Percentiles rank a stretch among this genome's conserved stretches.
Conservation (phyloP, 2,113 vertebrate genomes). For the Tursiops truncatus region DNA sequence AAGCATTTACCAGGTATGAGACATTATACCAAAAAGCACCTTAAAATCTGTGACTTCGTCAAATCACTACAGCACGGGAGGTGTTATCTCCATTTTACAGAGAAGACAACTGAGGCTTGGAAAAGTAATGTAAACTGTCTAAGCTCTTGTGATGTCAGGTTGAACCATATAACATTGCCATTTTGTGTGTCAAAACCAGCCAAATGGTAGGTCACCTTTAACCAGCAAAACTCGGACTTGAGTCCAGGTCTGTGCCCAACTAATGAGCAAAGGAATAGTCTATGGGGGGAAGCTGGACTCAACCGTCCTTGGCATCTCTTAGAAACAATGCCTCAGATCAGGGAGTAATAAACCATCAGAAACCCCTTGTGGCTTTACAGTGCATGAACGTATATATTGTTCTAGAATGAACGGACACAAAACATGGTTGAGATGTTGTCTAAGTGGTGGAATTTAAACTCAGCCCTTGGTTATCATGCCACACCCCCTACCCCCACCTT, state of each 20-base stretch:
- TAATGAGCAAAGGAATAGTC: not conserved
- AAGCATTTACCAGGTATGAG: not conserved
- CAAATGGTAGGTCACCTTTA: not conserved
- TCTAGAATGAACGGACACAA: not conserved
- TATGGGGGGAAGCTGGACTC: not conserved
- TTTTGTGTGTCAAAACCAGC: not conserved
- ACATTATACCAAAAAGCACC: not conserved
- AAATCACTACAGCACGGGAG: not conserved
- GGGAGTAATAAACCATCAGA: not conserved
- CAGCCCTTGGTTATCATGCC: not conserved
- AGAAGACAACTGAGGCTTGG: not conserved
- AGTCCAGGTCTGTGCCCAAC: not conserved
- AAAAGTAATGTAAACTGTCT: not conserved
- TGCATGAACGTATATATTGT: not conserved
- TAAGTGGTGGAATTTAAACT: not conserved
- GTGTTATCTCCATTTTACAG: not conserved
- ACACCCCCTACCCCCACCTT: not conserved
- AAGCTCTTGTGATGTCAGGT: not conserved
- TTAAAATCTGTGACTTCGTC: not conserved
- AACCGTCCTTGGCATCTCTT: not conserved
- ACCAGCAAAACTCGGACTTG: not conserved
- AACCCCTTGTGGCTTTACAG: not conserved
- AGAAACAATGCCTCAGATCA: not conserved
- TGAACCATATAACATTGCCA: not conserved
- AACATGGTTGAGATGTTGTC: not conserved